These are phyloP conservation scores for Intoshia linei DNA, from an alignment of 1,140 invertebrate genomes.

Conservation along the genomic window DNA sequence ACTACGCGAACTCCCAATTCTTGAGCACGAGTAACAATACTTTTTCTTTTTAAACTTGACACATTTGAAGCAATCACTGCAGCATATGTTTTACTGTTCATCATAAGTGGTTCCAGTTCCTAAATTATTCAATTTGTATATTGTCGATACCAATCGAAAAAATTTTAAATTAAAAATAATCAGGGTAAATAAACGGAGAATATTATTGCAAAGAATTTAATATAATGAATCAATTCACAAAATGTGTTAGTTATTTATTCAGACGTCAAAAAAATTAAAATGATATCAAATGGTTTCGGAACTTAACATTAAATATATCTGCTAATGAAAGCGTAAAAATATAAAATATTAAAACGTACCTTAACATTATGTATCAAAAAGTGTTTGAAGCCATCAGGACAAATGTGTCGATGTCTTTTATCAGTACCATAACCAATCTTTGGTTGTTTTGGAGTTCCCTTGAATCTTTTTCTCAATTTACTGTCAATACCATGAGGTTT, in stretches of 20 bases:
- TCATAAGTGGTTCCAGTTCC: conserved; percentile 88
- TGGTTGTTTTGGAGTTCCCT: conserved; percentile 91
- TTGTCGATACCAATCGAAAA: conserved; percentile 8
- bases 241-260: too few relatives aligned
- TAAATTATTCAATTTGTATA: conserved; percentile 21
- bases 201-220: too few relatives aligned
- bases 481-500: conserved; percentile 97
- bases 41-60: conserved; percentile 70
- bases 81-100: conserved; percentile 85
- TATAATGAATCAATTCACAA: too few relatives aligned
- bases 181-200: too few relatives aligned
- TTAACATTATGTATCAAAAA: conserved; percentile 49
- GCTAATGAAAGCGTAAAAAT: too few relatives aligned
- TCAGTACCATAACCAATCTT: conserved; percentile 91
- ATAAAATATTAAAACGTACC: conserved; percentile 27
- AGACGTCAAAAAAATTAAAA: too few relatives aligned
- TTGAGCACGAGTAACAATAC: conserved; percentile 71
- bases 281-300: too few relatives aligned
- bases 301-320: too few relatives aligned
- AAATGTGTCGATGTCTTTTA: conserved; percentile 64
- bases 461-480: conserved; percentile 79
- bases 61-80: conserved; percentile 85
- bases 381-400: conserved; percentile 83
- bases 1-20: conserved; percentile 72
- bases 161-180: conserved; percentile 3